Conservation (phyloP, 1,140 invertebrate species). For the Rhyzopertha dominica region DNA sequence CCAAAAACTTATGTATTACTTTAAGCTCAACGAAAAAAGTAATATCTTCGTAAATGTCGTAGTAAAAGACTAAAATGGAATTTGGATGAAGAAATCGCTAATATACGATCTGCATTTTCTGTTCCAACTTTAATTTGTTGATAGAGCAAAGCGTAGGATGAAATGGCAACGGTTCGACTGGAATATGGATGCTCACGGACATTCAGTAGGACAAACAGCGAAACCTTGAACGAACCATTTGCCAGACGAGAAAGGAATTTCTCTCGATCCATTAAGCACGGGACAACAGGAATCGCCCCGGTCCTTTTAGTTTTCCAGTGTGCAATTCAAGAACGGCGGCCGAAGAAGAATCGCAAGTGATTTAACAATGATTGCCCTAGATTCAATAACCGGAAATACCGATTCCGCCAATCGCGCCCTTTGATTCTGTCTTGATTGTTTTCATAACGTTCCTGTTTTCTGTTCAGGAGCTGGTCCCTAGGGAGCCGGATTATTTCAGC, state of each 20-base stretch:
- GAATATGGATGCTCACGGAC: too few relatives aligned
- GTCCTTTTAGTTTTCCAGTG: constrained; percentile 21
- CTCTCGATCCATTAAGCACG: constrained; percentile 9
- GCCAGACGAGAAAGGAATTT: constrained; percentile 8
- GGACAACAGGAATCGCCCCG: constrained; percentile 3
- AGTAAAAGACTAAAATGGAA: too few relatives aligned
- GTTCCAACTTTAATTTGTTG: too few relatives aligned
- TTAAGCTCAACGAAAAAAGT: too few relatives aligned
- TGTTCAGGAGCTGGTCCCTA: constrained; percentile 17
- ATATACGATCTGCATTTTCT: too few relatives aligned
- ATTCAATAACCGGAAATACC: constrained; percentile 34
- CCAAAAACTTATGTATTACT: too few relatives aligned
- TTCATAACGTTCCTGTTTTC: constrained; percentile 29
- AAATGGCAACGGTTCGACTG: too few relatives aligned
- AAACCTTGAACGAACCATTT: neutral
- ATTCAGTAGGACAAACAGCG: too few relatives aligned
- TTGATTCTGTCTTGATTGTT: constrained; percentile 34
- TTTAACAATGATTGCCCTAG: constrained; percentile 30
- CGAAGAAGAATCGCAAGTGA: constrained; percentile 31
- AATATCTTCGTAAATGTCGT: too few relatives aligned
- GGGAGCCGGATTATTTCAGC: constrained; percentile 24
- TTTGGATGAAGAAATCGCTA: too few relatives aligned
- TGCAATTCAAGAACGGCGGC: constrained; percentile 18
- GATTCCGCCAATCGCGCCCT: constrained; percentile 27
- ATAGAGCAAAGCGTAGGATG: too few relatives aligned